Conservation (phyloP, 2,113 vertebrate genomes). For the Sylvilagus bachmani region DNA sequence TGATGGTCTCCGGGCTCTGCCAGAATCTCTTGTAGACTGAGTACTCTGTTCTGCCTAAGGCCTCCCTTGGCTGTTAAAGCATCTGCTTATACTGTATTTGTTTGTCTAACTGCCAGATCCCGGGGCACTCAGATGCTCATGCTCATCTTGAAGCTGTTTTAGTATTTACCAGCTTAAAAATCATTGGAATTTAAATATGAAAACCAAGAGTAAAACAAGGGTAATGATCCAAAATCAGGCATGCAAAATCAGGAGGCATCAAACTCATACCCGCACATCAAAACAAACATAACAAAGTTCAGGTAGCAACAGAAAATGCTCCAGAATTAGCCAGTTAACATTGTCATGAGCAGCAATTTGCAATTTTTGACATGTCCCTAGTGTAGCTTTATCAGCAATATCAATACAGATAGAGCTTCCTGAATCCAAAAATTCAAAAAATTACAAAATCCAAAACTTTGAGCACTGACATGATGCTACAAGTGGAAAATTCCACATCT, state of each 20-base stretch:
- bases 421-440: background rate
- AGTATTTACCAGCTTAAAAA: slow-evolving; percentile 73
- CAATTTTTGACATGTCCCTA: slow-evolving; percentile 31
- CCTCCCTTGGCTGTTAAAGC: slow-evolving; percentile 77
- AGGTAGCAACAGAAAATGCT: slow-evolving; percentile 63
- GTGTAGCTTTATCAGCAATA: slow-evolving; percentile 23
- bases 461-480: background rate
- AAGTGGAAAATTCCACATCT: background rate
- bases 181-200: slow-evolving; percentile 72
- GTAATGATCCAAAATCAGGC: slow-evolving; percentile 67
- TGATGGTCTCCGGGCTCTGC: slow-evolving; percentile 65
- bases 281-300: slow-evolving; percentile 64
- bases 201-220: slow-evolving; percentile 71
- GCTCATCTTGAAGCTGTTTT: slow-evolving; percentile 73
- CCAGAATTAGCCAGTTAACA: slow-evolving; percentile 24
- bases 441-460: background rate
- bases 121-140: slow-evolving; percentile 62
- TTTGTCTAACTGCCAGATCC: slow-evolving; percentile 80
- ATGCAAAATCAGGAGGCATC: slow-evolving; percentile 53
- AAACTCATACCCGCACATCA: background rate
- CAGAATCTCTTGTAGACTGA: slow-evolving; percentile 60
- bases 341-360: background rate
- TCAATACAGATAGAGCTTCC: background rate
- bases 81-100: slow-evolving; percentile 80
- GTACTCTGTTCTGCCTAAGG: slow-evolving; percentile 66